These are phyloP conservation scores for Drosophila merina DNA, from an alignment of 2,888 invertebrate species.

Conservation along the genomic window DNA sequence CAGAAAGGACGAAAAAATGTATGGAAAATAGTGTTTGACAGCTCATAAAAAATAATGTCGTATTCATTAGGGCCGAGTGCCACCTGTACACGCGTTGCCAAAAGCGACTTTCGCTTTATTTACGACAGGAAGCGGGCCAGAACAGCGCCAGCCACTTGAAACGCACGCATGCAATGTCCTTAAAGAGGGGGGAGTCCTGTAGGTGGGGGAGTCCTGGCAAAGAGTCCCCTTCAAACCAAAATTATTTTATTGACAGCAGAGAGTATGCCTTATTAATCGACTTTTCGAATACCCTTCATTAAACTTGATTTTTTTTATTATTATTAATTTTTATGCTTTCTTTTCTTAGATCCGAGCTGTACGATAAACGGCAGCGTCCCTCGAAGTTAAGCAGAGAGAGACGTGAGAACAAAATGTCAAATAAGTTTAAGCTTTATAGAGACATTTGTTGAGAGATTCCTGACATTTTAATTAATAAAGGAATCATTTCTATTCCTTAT, in stretches of 20 bases:
- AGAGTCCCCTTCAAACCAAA: constrained; percentile 34
- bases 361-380: too few relatives aligned
- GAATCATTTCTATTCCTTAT: too few relatives aligned
- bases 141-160: constrained; percentile 66
- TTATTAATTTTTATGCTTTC: too few relatives aligned
- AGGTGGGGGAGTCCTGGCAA: too few relatives aligned
- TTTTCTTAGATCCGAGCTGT: too few relatives aligned
- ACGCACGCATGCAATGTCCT: constrained; percentile 64
- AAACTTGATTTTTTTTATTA: too few relatives aligned
- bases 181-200: too few relatives aligned
- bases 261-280: neutral
- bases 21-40: constrained; percentile 81
- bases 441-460: too few relatives aligned
- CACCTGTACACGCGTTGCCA: constrained; percentile 61
- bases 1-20: constrained; percentile 59
- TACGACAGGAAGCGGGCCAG: constrained; percentile 72
- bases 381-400: too few relatives aligned
- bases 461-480: too few relatives aligned
- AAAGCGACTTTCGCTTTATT: constrained; percentile 73
- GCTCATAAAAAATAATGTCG: constrained; percentile 81
- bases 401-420: too few relatives aligned
- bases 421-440: too few relatives aligned
- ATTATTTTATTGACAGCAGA: constrained; percentile 61
- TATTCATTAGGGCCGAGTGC: constrained; percentile 71
- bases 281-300: neutral